Evolutionary conservation across 2,888 invertebrate genomes (phyloP).

Genomic region (Cantharis lateralis): DNA sequence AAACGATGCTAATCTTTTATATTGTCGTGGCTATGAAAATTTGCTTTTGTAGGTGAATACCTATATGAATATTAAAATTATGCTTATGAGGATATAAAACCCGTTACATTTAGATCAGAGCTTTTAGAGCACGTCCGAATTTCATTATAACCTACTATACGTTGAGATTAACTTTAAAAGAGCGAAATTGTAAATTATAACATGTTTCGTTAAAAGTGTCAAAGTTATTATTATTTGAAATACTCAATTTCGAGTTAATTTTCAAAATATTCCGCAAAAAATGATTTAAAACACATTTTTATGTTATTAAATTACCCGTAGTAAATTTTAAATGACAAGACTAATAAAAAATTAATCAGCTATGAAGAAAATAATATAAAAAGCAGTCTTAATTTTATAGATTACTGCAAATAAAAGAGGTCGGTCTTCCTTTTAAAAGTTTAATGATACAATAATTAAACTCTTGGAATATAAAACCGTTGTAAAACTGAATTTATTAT

Average conservation of each 20-base stretch:
- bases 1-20: slow-evolving; percentile 5
- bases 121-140: slow-evolving; percentile 17
- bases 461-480: neutral
- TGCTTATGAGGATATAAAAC: slow-evolving; percentile 10
- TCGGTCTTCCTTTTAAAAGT: neutral
- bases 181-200: slow-evolving; percentile 15
- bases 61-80: slow-evolving; percentile 8
- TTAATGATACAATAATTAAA: neutral
- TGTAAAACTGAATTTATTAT: neutral
- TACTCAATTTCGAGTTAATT: neutral
- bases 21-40: neutral
- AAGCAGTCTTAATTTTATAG: neutral
- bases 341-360: neutral
- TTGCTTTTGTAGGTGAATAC: neutral
- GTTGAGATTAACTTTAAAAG: slow-evolving; percentile 11
- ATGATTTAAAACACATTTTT: neutral
- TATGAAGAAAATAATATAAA: neutral
- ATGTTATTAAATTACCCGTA: neutral
- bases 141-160: slow-evolving; percentile 14
- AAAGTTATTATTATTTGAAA: neutral
- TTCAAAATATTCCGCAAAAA: neutral
- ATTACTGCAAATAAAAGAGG: neutral
- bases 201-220: slow-evolving; percentile 6
- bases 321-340: neutral
- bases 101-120: slow-evolving; percentile 10